These are phyloP conservation scores for Enteromius anoplus DNA, from an alignment of 2,797 vertebrate species.

Conservation along the genomic window DNA sequence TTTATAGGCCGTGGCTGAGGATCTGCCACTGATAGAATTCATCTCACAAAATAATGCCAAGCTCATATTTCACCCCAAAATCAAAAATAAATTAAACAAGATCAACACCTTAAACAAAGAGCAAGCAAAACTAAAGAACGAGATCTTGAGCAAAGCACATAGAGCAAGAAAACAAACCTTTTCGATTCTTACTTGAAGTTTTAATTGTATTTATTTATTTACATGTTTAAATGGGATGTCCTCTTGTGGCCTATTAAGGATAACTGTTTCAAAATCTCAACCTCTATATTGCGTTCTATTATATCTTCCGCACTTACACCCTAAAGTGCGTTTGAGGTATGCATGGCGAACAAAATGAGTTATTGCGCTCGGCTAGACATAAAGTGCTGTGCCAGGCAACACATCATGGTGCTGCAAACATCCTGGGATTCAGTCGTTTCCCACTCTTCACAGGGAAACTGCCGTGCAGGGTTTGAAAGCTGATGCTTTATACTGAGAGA, in stretches of 20 bases:
- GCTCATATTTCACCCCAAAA: background rate
- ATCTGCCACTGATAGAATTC: background rate
- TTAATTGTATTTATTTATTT: background rate
- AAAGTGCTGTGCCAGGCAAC: background rate
- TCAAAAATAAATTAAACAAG: background rate
- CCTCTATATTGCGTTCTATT: background rate
- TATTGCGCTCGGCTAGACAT: background rate
- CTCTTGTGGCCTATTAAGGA: background rate
- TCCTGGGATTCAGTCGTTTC: conserved; percentile 1
- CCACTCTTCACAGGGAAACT: background rate
- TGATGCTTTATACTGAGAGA: background rate
- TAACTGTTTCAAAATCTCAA: background rate
- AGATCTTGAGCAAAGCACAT: background rate
- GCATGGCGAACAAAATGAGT: background rate
- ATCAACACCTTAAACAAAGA: background rate
- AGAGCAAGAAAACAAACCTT: background rate
- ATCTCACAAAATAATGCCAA: background rate
- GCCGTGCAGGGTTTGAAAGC: background rate
- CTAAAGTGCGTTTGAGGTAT: background rate
- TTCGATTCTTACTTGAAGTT: background rate
- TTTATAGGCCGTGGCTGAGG: background rate
- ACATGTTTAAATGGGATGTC: background rate
- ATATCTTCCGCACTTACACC: background rate
- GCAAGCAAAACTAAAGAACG: background rate
- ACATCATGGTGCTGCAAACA: background rate